Percentiles rank a stretch among this genome's conserved stretches.
These are phyloP conservation scores for Collichthys lucidus DNA, from an alignment of 2,113 vertebrate species.

Conservation along the genomic window DNA sequence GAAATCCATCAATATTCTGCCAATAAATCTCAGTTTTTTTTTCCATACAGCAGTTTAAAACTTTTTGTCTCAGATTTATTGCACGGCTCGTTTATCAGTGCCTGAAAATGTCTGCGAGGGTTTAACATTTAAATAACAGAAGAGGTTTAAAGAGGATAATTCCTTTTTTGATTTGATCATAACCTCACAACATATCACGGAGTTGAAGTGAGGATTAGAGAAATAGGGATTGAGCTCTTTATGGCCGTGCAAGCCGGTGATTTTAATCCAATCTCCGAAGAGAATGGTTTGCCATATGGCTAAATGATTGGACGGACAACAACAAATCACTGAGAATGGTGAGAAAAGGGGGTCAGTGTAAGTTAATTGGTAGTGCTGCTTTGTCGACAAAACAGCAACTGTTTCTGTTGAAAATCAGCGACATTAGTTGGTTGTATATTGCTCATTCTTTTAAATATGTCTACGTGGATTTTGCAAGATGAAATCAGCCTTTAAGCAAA, in stretches of 20 bases:
- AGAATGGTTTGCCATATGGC: slow-evolving; percentile 60
- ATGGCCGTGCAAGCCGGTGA: slow-evolving; percentile 58
- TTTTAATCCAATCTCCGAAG: slow-evolving; percentile 73
- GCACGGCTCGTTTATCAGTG: not conserved
- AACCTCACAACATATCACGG: slow-evolving; percentile 67
- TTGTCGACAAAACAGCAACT: slow-evolving; percentile 5
- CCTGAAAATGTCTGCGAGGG: not conserved
- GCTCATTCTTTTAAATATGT: not conserved
- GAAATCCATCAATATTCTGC: no score
- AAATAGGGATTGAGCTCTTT: slow-evolving; percentile 61
- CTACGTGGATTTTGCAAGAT: not conserved
- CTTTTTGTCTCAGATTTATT: not conserved
- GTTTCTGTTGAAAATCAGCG: not conserved
- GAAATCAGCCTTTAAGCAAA: not conserved
- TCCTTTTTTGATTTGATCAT: slow-evolving; percentile 67
- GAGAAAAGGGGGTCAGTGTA: slow-evolving; percentile 11
- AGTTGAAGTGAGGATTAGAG: slow-evolving; percentile 69
- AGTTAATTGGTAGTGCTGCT: slow-evolving; percentile 3
- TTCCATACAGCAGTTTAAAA: slow-evolving; percentile 1
- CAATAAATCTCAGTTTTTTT: no score
- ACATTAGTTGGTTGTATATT: not conserved
- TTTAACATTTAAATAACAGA: slow-evolving; percentile 58
- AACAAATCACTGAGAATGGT: slow-evolving; percentile 24
- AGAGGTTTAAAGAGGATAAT: slow-evolving; percentile 59
- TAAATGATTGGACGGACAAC: slow-evolving; percentile 32